Evolutionary conservation across 2,888 invertebrate species (phyloP), one percentile per base, ranked within the genome.

Genomic region (Cerastis leucographa): DNA sequence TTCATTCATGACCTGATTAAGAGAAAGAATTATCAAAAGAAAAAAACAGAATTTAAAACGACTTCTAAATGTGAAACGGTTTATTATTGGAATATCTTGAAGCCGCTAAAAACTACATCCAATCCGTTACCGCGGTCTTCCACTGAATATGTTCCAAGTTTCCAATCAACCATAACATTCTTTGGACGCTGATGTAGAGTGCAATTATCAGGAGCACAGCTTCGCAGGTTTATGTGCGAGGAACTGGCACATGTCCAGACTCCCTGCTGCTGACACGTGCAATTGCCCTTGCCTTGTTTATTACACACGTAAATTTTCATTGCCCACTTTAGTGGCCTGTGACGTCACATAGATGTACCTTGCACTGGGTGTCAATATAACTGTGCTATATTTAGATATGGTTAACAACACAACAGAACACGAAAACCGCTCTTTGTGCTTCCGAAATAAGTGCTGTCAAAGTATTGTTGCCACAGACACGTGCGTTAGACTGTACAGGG

Each of bases 241-340:
- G 40, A 72, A 69, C 74, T 88, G 88, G 88, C 85, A 74, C 71
- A 25, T 46, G 62, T 78, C 88, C 88, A 88, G 79, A 54, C 54
- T 66, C 35, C 68, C 69, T 78, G 81, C 70, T 81, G 83, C 81
- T 81, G 85, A 84, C 84, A 80, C 69, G 35, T 73, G 74, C 76
- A 73, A 86, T 89, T n/a, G n/a, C n/a, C n/a, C n/a, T n/a, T n/a
- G n/a, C n/a, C n/a, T n/a, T n/a, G n/a, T n/a, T n/a, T n/a, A n/a
- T n/a, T n/a, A n/a, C n/a, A n/a, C n/a, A n/a, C n/a, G n/a, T n/a
- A n/a, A n/a, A n/a, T n/a, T n/a, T n/a, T 90, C 90, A 89, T 88
- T 59, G 79, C 76, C 75, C 76, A 77, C 81, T 81, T 78, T 68
- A 68, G 62, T 68, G n/a, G 64, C 40, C 12, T 12, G 54, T 69